These are phyloP conservation scores for Dasysyrphus albostriatus DNA, from an alignment of 2,888 invertebrate species.

Conservation along the genomic window DNA sequence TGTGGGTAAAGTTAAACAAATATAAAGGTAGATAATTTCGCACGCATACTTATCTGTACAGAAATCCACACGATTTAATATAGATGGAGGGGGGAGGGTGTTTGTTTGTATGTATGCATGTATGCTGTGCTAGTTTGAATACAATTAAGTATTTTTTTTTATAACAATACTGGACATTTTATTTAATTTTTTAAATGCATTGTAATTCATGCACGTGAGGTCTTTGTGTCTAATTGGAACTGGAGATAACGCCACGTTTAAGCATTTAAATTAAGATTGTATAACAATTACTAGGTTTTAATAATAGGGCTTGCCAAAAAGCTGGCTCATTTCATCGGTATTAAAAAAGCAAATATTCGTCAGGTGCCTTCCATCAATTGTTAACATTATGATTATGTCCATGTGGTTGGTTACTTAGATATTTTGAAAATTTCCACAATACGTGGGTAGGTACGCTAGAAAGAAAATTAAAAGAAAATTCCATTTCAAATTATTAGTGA, in stretches of 20 bases:
- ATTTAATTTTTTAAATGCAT: background rate
- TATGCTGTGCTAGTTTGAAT: background rate
- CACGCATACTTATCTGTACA: background rate
- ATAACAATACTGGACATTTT: background rate
- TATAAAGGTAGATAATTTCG: background rate
- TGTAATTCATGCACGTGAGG: background rate
- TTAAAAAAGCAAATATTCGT: no score
- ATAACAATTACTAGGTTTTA: background rate
- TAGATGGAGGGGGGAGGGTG: no score
- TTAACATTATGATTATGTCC: no score
- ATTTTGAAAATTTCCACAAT: no score
- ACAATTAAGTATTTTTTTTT: constrained; percentile 4
- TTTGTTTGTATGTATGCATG: background rate
- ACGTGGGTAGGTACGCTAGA: no score
- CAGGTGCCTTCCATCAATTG: no score
- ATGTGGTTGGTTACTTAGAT: no score
- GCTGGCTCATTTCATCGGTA: background rate
- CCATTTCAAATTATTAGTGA: no score
- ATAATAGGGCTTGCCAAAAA: background rate
- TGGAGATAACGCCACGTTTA: background rate
- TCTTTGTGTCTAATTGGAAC: background rate
- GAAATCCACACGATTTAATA: background rate
- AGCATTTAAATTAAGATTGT: background rate
- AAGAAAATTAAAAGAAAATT: no score
- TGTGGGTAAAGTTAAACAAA: background rate